Conservation (phyloP, 2,113 vertebrate species). For the Pseudonaja textilis region DNA sequence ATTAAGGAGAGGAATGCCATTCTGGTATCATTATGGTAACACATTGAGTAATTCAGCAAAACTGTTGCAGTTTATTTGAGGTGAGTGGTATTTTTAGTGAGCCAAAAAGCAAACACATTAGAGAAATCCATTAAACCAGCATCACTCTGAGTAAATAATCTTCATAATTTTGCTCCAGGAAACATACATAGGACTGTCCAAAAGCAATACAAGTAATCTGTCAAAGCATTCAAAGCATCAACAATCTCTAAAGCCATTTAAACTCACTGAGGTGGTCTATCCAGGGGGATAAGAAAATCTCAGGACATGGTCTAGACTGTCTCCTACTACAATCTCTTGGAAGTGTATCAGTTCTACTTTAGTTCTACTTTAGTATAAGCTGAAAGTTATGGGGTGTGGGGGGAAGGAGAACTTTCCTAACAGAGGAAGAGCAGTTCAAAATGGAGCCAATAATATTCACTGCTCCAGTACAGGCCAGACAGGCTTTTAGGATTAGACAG, state of each 20-base stretch:
- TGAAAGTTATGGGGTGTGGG: neutral
- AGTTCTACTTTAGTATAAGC: neutral
- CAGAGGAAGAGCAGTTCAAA: neutral
- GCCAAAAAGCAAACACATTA: slow-evolving; percentile 40
- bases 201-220: neutral
- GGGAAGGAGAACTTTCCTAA: neutral
- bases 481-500: too few relatives aligned
- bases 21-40: neutral
- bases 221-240: neutral
- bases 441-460: neutral
- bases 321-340: neutral
- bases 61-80: neutral
- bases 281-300: neutral
- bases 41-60: slow-evolving; percentile 6
- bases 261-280: neutral
- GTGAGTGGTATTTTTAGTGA: neutral
- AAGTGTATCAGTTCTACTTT: neutral
- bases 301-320: neutral
- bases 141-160: slow-evolving; percentile 39
- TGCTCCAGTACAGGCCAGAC: neutral
- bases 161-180: slow-evolving; percentile 1
- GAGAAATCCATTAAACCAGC: slow-evolving; percentile 28
- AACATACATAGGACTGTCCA: neutral
- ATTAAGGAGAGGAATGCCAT: neutral
- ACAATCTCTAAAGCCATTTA: slow-evolving; percentile 7